Percentiles rank a stretch among this genome's conserved stretches.
Conservation (phyloP, 2,113 vertebrate species). For the Hippopotamus amphibius region DNA sequence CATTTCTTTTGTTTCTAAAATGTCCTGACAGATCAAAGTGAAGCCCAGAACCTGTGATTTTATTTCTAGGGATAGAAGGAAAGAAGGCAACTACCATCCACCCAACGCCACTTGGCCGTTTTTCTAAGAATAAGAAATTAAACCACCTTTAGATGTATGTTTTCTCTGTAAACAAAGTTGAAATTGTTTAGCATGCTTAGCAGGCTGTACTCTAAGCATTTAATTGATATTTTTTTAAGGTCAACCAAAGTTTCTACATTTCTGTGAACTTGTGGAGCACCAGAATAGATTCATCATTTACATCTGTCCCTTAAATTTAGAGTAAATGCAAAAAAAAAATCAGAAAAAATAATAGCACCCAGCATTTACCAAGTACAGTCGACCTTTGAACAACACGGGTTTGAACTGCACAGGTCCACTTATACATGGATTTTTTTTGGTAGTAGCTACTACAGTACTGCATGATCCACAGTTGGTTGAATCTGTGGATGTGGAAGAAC, state of each 20-base stretch:
- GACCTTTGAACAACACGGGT: not conserved
- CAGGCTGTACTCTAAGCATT: not conserved
- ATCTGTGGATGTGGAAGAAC: not conserved
- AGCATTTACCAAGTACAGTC: not conserved
- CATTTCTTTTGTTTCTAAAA: conserved; percentile 10
- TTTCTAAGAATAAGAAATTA: conserved; percentile 13
- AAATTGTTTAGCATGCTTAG: not conserved
- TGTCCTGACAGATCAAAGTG: not conserved
- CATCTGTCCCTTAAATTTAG: not conserved
- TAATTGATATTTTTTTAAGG: not conserved
- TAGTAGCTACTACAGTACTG: not conserved
- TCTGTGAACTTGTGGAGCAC: not conserved
- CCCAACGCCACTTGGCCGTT: not conserved
- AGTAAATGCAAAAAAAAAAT: not conserved
- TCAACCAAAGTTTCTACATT: conserved; percentile 19
- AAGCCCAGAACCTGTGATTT: not conserved
- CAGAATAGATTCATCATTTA: not conserved
- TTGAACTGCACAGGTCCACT: not conserved
- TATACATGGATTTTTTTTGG: not conserved
- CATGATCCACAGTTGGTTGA: not conserved
- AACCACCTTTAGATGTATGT: not conserved
- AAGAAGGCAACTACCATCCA: not conserved
- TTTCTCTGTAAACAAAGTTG: not conserved
- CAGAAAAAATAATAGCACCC: not conserved
- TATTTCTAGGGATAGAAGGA: conserved; percentile 14